These are phyloP conservation scores for Amphipoea lucens DNA, from an alignment of 2,888 invertebrate genomes.

Conservation along the genomic window DNA sequence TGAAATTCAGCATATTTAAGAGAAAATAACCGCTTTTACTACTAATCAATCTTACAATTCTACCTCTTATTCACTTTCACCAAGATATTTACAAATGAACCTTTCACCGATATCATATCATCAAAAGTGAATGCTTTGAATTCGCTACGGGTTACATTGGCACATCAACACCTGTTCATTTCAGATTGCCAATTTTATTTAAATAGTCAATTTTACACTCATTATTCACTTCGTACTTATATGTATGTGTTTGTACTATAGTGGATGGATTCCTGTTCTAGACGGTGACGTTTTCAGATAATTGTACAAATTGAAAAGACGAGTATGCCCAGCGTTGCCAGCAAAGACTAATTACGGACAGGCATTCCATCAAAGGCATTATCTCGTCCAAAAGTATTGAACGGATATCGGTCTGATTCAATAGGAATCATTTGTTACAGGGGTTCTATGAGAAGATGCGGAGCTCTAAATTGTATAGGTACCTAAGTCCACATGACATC, in stretches of 20 bases:
- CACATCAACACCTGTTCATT: constrained; percentile 12
- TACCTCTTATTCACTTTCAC: constrained; percentile 71
- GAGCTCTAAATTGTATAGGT: constrained; percentile 43
- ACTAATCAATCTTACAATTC: constrained; percentile 52
- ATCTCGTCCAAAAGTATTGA: constrained; percentile 72
- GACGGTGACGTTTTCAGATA: neutral
- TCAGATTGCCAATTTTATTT: constrained; percentile 35
- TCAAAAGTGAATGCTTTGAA: constrained; percentile 76
- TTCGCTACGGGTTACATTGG: constrained; percentile 34
- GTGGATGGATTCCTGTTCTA: constrained; percentile 7
- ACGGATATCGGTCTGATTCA: constrained; percentile 32
- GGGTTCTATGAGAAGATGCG: constrained; percentile 30
- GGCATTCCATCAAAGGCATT: constrained; percentile 67
- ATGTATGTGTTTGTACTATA: neutral
- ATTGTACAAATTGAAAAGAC: constrained; percentile 32
- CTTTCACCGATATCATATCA: constrained; percentile 80
- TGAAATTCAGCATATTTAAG: constrained; percentile 21
- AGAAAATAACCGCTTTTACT: constrained; percentile 25
- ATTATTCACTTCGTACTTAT: neutral
- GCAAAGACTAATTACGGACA: constrained; percentile 64
- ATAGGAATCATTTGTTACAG: constrained; percentile 19
- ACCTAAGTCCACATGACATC: constrained; percentile 42
- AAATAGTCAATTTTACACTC: neutral
- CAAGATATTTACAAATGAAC: constrained; percentile 59
- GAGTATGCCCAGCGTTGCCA: constrained; percentile 45